Base-by-base conservation (phyloP, 2,797 vertebrate species). In the Smutsia gigantea region DNA sequence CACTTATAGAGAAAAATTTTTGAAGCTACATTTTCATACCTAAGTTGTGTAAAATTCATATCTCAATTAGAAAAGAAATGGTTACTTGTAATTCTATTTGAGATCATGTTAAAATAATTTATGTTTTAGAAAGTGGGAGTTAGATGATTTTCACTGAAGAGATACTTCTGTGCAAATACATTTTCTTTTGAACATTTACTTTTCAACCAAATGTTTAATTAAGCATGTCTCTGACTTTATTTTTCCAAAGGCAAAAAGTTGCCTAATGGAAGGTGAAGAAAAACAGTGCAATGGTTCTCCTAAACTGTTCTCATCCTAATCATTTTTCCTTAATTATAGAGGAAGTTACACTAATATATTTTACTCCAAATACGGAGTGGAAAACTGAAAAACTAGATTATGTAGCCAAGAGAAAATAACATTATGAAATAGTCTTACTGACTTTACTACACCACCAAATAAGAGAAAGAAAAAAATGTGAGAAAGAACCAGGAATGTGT, bases 241-340 rank as follows among this genome's bases (percentile, higher is more conserved):
- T 97, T 97, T 95, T n/a, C 88, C 91, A 79, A 84, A 94, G 64
- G 78, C n/a, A 90, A 94, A 90, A 97, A 39, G 87, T 37, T 4
- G 2, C 3, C 13, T 81, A 89, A 75, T 71, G 81, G 25, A 37
- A 85, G 53, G 37, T 94, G 84, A 94, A 90, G 53, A 55, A 94
- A 97, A 97, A 96, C 94, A 81, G 39, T 57, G 95, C 90, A 94
- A 97, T 95, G 37, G 88, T 97, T 96, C 97, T 93, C 46, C 90
- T 94, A 14, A 94, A 94, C 74, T 93, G 81, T 95, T 97, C 96
- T 94, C 82, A 61, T 78, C 92, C 94, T 93, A 90, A 95, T 94
- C 37, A 77, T 68, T 97, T 97, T 96, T 88, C 92, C 86, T 97
- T 94, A 96, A 96, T 96, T 23, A 87, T 96, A 69, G 94, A 92